Conservation (phyloP, 2,797 vertebrate genomes). For the Notolabrus celidotus region DNA sequence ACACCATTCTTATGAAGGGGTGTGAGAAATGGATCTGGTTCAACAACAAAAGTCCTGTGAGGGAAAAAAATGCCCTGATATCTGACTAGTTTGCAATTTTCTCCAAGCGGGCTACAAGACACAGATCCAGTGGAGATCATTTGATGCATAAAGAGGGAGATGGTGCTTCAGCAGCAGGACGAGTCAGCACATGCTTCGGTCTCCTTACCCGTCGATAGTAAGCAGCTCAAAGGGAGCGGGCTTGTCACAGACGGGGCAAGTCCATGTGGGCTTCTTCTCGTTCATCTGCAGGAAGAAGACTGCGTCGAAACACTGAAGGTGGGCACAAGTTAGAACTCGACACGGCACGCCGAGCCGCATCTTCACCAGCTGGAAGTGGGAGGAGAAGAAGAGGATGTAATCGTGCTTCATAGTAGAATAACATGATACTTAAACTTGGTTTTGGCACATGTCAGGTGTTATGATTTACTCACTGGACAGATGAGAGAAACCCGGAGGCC, state of each 20-base stretch:
- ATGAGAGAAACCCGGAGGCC: constrained; percentile 98
- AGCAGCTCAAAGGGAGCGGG: constrained; percentile 97
- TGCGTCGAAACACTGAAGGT: constrained; percentile 98
- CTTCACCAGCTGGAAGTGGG: constrained; percentile 92
- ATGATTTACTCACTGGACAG: constrained; percentile 90
- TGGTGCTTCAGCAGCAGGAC: neutral
- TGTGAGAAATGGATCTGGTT: too few species aligned
- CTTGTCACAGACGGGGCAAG: constrained; percentile 98
- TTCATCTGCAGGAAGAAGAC: constrained; percentile 99
- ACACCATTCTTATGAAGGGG: too few species aligned
- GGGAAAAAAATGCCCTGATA: neutral
- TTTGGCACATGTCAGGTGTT: neutral
- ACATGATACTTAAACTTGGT: neutral
- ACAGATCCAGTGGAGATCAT: constrained; percentile 3
- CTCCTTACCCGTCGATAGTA: constrained; percentile 94
- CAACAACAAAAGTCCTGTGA: too few species aligned
- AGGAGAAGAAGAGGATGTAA: neutral
- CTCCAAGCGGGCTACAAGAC: neutral
- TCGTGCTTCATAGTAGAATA: neutral
- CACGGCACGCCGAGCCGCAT: constrained; percentile 97
- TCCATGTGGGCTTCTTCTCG: constrained; percentile 99
- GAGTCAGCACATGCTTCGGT: constrained; percentile 18
- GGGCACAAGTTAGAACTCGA: constrained; percentile 95
- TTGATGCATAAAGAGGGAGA: constrained; percentile 9
- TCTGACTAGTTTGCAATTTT: neutral